Evolutionary conservation across 2,113 vertebrate genomes (phyloP).

Genomic region (Rhabdomys dilectus): DNA sequence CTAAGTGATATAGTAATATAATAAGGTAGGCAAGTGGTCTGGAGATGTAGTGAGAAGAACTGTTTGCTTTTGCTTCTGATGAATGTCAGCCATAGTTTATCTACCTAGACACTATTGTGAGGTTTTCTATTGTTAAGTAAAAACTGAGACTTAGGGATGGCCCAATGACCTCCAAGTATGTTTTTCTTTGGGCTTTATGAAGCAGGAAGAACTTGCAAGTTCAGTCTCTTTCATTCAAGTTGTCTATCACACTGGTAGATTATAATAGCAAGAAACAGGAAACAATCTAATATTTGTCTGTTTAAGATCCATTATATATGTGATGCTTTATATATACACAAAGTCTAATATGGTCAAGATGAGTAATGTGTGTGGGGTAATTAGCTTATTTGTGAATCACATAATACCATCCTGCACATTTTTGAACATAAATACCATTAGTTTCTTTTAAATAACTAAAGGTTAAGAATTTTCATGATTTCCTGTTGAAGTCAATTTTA

Average conservation of each 20-base stretch:
- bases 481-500: slow-evolving; percentile 15
- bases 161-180: background rate
- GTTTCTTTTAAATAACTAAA: background rate
- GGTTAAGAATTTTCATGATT: background rate
- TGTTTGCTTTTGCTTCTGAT: background rate
- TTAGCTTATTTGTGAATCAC: background rate
- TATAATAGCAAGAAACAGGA: slow-evolving; percentile 6
- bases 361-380: background rate
- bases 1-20: background rate
- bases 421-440: background rate
- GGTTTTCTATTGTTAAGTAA: background rate
- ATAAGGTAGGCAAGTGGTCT: background rate
- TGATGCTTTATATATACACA: background rate
- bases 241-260: background rate
- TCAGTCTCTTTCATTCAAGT: background rate
- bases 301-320: slow-evolving; percentile 10
- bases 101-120: background rate
- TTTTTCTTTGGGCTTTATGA: background rate
- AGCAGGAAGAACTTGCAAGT: background rate
- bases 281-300: background rate
- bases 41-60: background rate
- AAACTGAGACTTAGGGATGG: background rate
- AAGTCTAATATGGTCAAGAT: background rate
- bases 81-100: background rate
- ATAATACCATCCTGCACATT: background rate